Conservation (phyloP, 2,797 vertebrate species). For the Gymnopithys bicolor region DNA sequence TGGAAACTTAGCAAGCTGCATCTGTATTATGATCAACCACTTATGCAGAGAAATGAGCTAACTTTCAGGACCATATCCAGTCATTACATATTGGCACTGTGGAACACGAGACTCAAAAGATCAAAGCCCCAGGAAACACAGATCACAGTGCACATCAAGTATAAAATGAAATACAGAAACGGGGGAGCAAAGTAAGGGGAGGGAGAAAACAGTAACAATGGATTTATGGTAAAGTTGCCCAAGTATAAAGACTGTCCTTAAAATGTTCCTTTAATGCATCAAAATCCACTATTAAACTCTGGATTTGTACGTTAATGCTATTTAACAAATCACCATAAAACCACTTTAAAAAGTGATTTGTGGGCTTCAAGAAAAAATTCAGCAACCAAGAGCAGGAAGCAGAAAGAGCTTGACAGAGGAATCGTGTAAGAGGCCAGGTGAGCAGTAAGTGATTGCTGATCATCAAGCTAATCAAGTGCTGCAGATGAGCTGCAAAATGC, state of each 20-base stretch:
- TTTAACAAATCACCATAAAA: neutral
- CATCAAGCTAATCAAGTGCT: neutral
- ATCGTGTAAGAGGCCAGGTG: fast-evolving
- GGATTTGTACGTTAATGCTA: neutral
- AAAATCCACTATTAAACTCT: neutral
- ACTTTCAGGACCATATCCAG: neutral
- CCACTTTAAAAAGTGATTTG: neutral
- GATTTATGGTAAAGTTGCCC: neutral
- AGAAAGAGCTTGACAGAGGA: neutral
- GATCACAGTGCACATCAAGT: neutral
- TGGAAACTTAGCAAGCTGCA: neutral
- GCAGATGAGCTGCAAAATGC: neutral
- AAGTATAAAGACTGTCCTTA: neutral
- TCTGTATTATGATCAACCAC: neutral
- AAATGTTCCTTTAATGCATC: neutral
- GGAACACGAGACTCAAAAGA: neutral
- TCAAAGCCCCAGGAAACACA: neutral
- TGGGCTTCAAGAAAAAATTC: neutral
- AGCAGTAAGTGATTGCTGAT: neutral
- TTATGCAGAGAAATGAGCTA: neutral
- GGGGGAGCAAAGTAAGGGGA: neutral
- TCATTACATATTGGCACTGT: neutral
- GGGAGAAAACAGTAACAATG: neutral
- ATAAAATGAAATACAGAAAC: neutral
- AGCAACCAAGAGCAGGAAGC: neutral